phyloP scores from a whole-genome alignment of 2,113 vertebrate genomes.

The Chionodraco myersi region DNA sequence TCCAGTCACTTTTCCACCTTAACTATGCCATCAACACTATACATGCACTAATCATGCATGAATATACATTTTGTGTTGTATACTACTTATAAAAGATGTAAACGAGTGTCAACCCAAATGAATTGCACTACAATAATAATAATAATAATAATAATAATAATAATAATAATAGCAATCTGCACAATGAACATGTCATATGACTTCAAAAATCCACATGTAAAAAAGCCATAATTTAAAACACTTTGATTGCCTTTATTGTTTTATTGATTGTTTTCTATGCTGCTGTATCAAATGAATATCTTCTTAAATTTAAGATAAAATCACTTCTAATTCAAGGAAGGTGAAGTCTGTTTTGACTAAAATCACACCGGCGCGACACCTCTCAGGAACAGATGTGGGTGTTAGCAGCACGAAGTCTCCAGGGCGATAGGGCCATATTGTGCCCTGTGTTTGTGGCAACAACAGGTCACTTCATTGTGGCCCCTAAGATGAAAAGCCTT shows the following conservation, averaged over 20 bases:
- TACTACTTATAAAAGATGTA: no score
- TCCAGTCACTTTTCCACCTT: no score
- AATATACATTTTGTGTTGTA: not conserved
- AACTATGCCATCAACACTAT: not conserved
- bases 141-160: not conserved
- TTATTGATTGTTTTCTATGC: not conserved
- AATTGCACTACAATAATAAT: not conserved
- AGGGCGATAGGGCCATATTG: constrained; percentile 27
- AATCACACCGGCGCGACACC: not conserved
- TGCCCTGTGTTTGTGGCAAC: constrained; percentile 41
- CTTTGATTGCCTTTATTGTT: not conserved
- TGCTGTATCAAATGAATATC: not conserved
- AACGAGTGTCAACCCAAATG: not conserved
- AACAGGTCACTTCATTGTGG: constrained; percentile 56
- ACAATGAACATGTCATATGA: not conserved
- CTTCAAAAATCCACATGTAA: not conserved
- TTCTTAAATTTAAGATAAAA: no score
- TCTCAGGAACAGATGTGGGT: constrained; percentile 28
- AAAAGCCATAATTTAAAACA: not conserved
- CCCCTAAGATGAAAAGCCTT: constrained; percentile 71
- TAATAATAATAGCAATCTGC: not conserved
- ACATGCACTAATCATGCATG: not conserved
- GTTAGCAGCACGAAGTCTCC: constrained; percentile 6
- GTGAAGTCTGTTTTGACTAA: constrained; percentile 1
- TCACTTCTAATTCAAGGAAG: not conserved